phyloP scores from a whole-genome alignment of 2,888 invertebrate genomes.

The Acronicta leporina region DNA sequence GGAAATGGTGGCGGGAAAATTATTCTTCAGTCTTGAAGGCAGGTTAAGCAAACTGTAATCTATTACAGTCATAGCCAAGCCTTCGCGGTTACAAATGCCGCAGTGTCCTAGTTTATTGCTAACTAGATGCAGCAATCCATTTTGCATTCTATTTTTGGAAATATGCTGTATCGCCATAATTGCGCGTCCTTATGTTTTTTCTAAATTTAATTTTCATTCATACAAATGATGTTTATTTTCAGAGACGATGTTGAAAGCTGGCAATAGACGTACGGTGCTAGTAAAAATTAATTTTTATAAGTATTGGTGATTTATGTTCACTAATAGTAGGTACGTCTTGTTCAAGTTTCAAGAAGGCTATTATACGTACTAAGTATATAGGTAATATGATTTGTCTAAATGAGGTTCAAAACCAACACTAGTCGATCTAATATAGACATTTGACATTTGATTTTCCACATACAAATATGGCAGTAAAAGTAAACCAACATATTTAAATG shows the following conservation, averaged over 20 bases:
- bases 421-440: not conserved
- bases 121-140: slow-evolving; percentile 66
- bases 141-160: slow-evolving; percentile 58
- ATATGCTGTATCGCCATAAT: slow-evolving; percentile 25
- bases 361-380: too few relatives aligned
- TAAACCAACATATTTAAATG: not conserved
- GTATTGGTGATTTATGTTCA: too few relatives aligned
- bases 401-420: not conserved
- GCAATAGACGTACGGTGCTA: too few relatives aligned
- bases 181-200: slow-evolving; percentile 8
- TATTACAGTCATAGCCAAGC: slow-evolving; percentile 67
- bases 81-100: slow-evolving; percentile 71
- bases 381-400: too few relatives aligned
- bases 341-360: too few relatives aligned
- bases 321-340: too few relatives aligned
- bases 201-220: slow-evolving; percentile 13
- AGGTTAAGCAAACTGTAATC: slow-evolving; percentile 76
- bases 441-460: not conserved
- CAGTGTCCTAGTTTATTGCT: slow-evolving; percentile 72
- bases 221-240: not conserved
- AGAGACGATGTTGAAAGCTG: not conserved
- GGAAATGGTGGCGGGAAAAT: slow-evolving; percentile 59
- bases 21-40: slow-evolving; percentile 59
- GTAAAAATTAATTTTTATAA: too few relatives aligned
- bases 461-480: not conserved